Percentiles rank a stretch among this genome's conserved stretches.
Evolutionary conservation across 2,113 vertebrate species (phyloP).

Genomic region (Isichthys henryi): DNA sequence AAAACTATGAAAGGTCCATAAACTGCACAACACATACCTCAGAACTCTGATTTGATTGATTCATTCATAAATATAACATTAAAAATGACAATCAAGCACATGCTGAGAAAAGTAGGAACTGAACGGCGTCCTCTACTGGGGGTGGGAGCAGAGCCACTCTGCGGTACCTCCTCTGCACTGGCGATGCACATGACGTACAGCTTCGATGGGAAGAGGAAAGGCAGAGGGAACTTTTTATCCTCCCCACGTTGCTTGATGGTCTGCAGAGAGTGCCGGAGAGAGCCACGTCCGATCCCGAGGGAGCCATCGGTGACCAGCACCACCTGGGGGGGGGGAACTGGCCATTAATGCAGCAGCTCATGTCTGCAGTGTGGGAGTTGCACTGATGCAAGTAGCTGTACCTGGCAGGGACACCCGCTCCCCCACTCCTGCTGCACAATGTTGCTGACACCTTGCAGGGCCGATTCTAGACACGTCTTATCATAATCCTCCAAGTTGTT

Average conservation of each 20-base stretch:
- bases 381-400: too few species aligned
- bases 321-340: conserved; percentile 46
- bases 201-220: conserved; percentile 90
- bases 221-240: conserved; percentile 85
- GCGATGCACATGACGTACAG: conserved; percentile 93
- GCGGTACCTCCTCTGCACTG: conserved; percentile 85
- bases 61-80: not conserved
- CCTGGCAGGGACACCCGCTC: conserved; percentile 80
- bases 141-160: not conserved
- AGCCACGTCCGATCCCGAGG: conserved; percentile 88
- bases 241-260: conserved; percentile 76
- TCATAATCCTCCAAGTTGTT: conserved; percentile 93
- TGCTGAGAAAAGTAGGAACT: not conserved
- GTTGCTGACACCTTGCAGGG: conserved; percentile 82
- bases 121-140: not conserved
- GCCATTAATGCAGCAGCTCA: too few species aligned
- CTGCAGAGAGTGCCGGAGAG: conserved; percentile 81
- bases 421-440: conserved; percentile 97
- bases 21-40: not conserved
- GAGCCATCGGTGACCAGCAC: conserved; percentile 93
- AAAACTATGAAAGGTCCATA: not conserved
- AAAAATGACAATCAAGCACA: not conserved
- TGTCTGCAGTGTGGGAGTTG: too few species aligned
- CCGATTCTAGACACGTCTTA: conserved; percentile 90
- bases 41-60: not conserved